Conservation (phyloP, 2,113 vertebrate species). For the Prietella phreatophila region DNA sequence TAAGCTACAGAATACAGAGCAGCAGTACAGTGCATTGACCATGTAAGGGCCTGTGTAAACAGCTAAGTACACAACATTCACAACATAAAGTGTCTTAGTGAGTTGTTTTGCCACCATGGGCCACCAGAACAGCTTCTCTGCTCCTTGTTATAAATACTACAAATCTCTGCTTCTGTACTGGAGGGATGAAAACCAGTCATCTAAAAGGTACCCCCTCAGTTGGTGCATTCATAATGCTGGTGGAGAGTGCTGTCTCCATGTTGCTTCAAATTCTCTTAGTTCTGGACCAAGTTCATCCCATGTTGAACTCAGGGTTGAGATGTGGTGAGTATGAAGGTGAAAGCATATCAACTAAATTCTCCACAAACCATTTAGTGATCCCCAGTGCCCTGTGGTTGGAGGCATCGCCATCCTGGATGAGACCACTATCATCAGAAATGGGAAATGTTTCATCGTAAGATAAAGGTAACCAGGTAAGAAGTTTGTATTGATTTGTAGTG, state of each 20-base stretch:
- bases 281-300: background rate
- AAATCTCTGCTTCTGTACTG: background rate
- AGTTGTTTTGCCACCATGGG: too few species aligned
- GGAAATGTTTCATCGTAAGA: background rate
- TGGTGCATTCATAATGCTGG: background rate
- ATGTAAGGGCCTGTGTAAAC: conserved; percentile 10
- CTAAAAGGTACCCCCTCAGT: background rate
- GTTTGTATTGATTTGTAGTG: background rate
- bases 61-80: background rate
- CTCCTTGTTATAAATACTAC: background rate
- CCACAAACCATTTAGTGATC: background rate
- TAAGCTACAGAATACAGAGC: conserved; percentile 4
- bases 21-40: background rate
- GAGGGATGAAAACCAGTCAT: background rate
- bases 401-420: background rate
- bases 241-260: background rate
- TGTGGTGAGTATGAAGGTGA: background rate
- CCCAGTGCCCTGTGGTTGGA: background rate
- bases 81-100: background rate
- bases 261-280: background rate
- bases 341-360: background rate
- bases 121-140: background rate
- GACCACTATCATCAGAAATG: background rate
- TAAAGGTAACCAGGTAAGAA: background rate
- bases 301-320: background rate